Conservation (phyloP, 2,113 vertebrate genomes). For the Mungos mungo region DNA sequence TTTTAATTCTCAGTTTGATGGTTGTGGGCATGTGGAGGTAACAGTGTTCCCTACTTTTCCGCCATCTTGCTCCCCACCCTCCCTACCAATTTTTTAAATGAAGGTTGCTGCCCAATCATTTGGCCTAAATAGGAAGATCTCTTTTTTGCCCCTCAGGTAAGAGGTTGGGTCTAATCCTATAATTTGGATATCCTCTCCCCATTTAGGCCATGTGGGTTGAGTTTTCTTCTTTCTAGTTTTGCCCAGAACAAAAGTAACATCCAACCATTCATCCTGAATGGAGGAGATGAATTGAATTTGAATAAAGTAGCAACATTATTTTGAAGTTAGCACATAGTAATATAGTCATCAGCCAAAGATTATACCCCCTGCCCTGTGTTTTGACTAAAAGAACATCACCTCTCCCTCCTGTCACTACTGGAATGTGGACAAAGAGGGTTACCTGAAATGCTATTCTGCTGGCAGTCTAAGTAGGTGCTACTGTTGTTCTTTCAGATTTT, state of each 20-base stretch:
- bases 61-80: too few species aligned
- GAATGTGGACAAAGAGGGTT: not conserved
- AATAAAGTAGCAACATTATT: not conserved
- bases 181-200: not conserved
- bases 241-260: not conserved
- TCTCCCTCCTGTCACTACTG: not conserved
- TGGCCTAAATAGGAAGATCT: accelerated
- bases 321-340: not conserved
- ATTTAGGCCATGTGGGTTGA: not conserved
- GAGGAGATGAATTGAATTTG: not conserved
- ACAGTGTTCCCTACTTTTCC: too few species aligned
- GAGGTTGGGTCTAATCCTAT: not conserved
- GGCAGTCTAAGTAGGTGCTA: not conserved
- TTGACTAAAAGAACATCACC: not conserved
- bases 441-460: not conserved
- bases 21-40: too few species aligned
- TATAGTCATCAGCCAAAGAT: not conserved
- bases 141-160: not conserved
- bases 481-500: not conserved
- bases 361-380: not conserved
- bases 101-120: not conserved
- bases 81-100: not conserved
- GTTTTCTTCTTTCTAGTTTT: not conserved
- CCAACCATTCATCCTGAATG: not conserved
- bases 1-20: too few species aligned